phyloP scores from a whole-genome alignment of 2,888 invertebrate genomes.

The Drosophila engyochracea region DNA sequence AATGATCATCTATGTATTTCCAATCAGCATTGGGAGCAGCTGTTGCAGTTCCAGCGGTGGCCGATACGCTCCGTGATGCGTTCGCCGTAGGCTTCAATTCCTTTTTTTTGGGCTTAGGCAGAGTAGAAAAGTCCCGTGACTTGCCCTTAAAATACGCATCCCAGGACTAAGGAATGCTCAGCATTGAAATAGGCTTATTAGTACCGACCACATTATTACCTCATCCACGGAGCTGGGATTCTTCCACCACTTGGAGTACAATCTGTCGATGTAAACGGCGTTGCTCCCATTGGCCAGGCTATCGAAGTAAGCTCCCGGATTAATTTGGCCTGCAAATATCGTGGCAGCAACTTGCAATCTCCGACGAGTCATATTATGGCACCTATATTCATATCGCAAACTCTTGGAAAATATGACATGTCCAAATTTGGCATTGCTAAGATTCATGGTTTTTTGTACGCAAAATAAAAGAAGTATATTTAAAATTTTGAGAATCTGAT shows the following conservation, averaged over 20 bases:
- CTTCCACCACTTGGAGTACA: constrained; percentile 56
- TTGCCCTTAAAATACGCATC: constrained; percentile 55
- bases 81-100: neutral
- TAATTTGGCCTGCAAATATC: neutral
- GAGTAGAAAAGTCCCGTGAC: neutral
- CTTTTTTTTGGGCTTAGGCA: neutral
- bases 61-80: neutral
- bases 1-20: constrained; percentile 97
- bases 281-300: constrained; percentile 60
- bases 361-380: neutral
- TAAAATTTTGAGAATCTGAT: neutral
- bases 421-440: constrained; percentile 26
- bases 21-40: constrained; percentile 87
- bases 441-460: constrained; percentile 16
- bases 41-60: neutral
- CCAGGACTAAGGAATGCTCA: constrained; percentile 60
- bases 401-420: constrained; percentile 3
- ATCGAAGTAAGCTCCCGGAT: constrained; percentile 27
- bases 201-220: constrained; percentile 31
- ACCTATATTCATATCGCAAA: neutral
- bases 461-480: neutral
- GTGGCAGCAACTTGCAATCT: neutral
- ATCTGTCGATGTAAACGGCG: constrained; percentile 60
- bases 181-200: neutral
- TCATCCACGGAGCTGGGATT: constrained; percentile 61